Conservation (phyloP, 2,888 invertebrate species). For the Physocephala rufipes region DNA sequence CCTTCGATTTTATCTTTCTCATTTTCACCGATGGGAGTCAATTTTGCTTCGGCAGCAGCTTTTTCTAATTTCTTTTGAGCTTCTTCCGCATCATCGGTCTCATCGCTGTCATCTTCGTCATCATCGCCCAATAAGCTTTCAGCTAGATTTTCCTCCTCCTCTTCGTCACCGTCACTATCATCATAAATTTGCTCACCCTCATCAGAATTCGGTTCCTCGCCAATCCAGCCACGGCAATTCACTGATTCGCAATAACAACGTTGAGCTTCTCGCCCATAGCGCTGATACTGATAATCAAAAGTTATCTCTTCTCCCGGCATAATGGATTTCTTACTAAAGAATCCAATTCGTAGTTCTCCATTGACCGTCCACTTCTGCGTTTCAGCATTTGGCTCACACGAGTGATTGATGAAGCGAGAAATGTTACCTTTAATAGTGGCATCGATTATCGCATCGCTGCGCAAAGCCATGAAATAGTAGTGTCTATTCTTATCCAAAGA, state of each 20-base stretch:
- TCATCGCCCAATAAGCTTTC: conserved; percentile 52
- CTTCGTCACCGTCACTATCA: conserved; percentile 56
- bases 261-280: conserved; percentile 96
- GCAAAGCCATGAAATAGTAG: conserved; percentile 97
- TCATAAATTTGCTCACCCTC: conserved; percentile 69
- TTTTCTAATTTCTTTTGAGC: conserved; percentile 47
- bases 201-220: conserved; percentile 82
- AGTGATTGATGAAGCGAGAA: conserved; percentile 98
- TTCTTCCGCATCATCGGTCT: conserved; percentile 41
- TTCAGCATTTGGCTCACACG: conserved; percentile 98
- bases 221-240: conserved; percentile 95
- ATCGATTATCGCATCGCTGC: conserved; percentile 94
- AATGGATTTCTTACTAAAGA: conserved; percentile 90
- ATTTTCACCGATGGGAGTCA: conserved; percentile 39
- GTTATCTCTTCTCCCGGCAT: conserved; percentile 93
- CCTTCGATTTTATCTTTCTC: conserved; percentile 30
- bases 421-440: conserved; percentile 96
- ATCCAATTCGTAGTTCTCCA: conserved; percentile 93
- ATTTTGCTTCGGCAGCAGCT: conserved; percentile 45
- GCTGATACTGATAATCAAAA: conserved; percentile 98
- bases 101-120: conserved; percentile 66
- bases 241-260: conserved; percentile 91
- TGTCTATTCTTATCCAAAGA: conserved; percentile 90
- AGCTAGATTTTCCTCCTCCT: conserved; percentile 63
- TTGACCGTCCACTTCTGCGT: conserved; percentile 98